Conservation (phyloP, 2,797 vertebrate genomes). For the Typhlichthys subterraneus region DNA sequence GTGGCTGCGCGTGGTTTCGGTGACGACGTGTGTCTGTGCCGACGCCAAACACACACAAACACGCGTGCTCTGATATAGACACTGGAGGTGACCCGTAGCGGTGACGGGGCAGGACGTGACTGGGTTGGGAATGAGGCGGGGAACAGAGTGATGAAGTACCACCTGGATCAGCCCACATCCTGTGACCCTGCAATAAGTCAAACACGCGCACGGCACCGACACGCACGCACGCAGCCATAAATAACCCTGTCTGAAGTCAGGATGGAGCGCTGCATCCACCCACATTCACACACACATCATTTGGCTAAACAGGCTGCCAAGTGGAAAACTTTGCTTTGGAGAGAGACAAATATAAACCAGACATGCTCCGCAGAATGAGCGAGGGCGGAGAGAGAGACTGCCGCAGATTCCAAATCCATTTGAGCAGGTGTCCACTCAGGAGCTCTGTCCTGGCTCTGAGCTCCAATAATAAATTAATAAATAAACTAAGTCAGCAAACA, state of each 20-base stretch:
- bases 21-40: constrained; percentile 8
- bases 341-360: constrained; percentile 46
- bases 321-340: constrained; percentile 46
- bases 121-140: constrained; percentile 65
- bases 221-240: constrained; percentile 61
- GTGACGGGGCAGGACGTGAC: constrained; percentile 68
- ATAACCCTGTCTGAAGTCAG: constrained; percentile 59
- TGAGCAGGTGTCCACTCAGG: constrained; percentile 75
- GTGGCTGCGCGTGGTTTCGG: neutral
- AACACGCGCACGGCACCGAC: constrained; percentile 48
- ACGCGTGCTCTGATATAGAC: constrained; percentile 61
- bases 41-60: constrained; percentile 8
- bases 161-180: constrained; percentile 72
- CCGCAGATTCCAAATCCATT: too few species aligned
- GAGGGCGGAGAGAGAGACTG: constrained; percentile 22
- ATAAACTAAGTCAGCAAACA: constrained; percentile 66
- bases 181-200: constrained; percentile 73
- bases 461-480: constrained; percentile 34
- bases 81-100: constrained; percentile 71
- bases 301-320: constrained; percentile 43
- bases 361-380: constrained; percentile 29
- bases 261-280: constrained; percentile 40
- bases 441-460: constrained; percentile 48
- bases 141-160: constrained; percentile 75
- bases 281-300: constrained; percentile 38